Conservation (phyloP, 2,113 vertebrate species). For the Paracanthobrama guichenoti region DNA sequence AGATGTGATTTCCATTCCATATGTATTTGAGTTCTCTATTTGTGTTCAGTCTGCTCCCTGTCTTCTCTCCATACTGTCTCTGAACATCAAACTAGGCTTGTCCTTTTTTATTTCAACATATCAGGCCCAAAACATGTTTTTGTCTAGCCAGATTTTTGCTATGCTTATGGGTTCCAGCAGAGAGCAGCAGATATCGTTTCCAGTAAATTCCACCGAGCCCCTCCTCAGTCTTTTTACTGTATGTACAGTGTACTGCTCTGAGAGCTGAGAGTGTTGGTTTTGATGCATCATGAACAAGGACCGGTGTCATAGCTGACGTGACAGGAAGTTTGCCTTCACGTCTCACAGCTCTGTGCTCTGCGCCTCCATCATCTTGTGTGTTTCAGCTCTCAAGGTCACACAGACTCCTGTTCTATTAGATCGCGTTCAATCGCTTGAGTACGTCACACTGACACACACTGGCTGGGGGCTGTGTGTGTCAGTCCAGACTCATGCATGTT, state of each 20-base stretch:
- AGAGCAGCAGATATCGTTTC: slow-evolving; percentile 61
- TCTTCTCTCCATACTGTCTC: not conserved
- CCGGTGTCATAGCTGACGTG: not conserved
- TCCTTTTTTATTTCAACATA: not conserved
- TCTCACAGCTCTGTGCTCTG: not conserved
- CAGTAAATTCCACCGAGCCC: not conserved
- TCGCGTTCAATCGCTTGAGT: not conserved
- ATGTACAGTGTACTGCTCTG: slow-evolving; percentile 6
- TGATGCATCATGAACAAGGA: not conserved
- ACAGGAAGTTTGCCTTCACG: not conserved
- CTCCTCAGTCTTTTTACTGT: not conserved
- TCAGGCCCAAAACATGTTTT: not conserved
- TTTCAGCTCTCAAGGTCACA: slow-evolving; percentile 28
- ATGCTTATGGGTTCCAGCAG: slow-evolving; percentile 65
- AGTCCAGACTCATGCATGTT: not conserved
- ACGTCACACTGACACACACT: slow-evolving; percentile 29
- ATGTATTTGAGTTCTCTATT: not conserved
- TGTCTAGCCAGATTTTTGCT: slow-evolving; percentile 40
- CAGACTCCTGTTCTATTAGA: slow-evolving; percentile 18
- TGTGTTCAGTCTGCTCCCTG: not conserved
- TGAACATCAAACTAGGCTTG: not conserved
- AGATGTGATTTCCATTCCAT: not conserved
- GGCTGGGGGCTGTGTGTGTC: slow-evolving; percentile 10
- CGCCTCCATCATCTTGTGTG: not conserved
- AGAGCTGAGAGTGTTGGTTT: slow-evolving; percentile 8